Base-by-base conservation (phyloP, 2,113 vertebrate species). In the Pseudonaja textilis region DNA sequence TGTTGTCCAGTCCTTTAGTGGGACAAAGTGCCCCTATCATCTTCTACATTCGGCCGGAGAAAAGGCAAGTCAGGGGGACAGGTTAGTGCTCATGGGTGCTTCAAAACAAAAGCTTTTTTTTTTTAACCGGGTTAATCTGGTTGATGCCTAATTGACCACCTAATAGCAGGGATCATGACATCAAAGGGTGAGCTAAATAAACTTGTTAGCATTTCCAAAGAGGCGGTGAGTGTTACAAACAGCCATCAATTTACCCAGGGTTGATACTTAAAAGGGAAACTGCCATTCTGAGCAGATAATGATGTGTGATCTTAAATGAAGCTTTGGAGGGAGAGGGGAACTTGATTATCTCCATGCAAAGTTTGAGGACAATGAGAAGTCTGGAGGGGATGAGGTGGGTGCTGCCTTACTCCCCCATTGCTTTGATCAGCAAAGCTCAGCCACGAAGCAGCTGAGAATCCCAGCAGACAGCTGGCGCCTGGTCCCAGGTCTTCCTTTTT, bases 131-230 rank as follows among this genome's bases (percentile, higher is more conserved):
- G 95, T 97, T 96, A 90, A 95, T 97, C 95, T 96, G 94, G 93
- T 74, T 96, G 95, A 93, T 96, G 95, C 94, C 95, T 97, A 96
- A 96, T 97, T 95, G 97, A 95, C 96, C 96, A 94, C 94, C 93
- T 97, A 97, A 97, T 96, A 95, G 96, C 95, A 93, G 94, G 95
- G 95, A 96, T 95, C 94, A 97, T 94, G 55, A 95, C 96, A 96
- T 96, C 96, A 96, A 97, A 97, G 92, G 81, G 52, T 89, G n/a
- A 69, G 52, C 92, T 97, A 95, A 96, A 94, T 96, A 96, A 96
- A 94, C 95, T 81, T 57, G 94, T 97, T 97, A 97, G 94, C 97
- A 96, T 97, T 97, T 97, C 94, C 91, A 96, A 93, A 94, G 87
- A 81, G n/a, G 90, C 89, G 50, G 95, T 0, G 89, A 91, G 96